Base-by-base conservation (phyloP, 1,140 invertebrate species). In the Drosophila dunni region DNA sequence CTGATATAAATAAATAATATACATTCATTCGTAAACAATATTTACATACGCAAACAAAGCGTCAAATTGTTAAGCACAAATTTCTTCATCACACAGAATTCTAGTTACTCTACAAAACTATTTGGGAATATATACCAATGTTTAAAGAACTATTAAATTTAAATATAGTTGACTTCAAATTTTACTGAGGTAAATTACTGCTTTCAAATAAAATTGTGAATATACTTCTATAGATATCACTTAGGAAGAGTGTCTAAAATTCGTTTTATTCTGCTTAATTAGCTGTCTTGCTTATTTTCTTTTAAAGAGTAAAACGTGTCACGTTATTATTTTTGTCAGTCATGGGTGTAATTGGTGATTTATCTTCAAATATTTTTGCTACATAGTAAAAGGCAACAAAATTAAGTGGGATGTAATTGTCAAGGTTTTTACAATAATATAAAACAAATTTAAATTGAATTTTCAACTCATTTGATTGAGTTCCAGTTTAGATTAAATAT, bases 21-120 rank as follows among this genome's bases (percentile, higher is more conserved):
- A 50, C 15, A 46, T 46, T 40, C 34, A 38, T 54, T 38, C 51
- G 34, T 54, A 38, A 56, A 71, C 68, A 75, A 62, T 61, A 67
- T 67, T 74, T 46, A 73, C 29, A 51, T 62, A 34, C 20, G 45
- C 58, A 77, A 78, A 75, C 75, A 75, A 74, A 65, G 60, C 60
- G 60, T 78, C 60, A 78, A 75, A 78, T 74, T 58, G 57, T 40
- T 67, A 15, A 24, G n/a, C 29, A 3, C 6, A 10, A 38, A 38
- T 38, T 46, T 36, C 4, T 34, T 46, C 34, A 48, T 36, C 42
- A 50, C 44, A 36, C 42, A 50, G 65, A 40, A 62, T 5, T 44
- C 9, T 33, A 50, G 69, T 69, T 74, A 36, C 71, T 56, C 71
- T 74, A 45, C 48, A 57, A 34, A 13, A 8, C 24, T 7, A 46